phyloP scores from a whole-genome alignment of 2,888 invertebrate species.

The Litoditis marina region DNA sequence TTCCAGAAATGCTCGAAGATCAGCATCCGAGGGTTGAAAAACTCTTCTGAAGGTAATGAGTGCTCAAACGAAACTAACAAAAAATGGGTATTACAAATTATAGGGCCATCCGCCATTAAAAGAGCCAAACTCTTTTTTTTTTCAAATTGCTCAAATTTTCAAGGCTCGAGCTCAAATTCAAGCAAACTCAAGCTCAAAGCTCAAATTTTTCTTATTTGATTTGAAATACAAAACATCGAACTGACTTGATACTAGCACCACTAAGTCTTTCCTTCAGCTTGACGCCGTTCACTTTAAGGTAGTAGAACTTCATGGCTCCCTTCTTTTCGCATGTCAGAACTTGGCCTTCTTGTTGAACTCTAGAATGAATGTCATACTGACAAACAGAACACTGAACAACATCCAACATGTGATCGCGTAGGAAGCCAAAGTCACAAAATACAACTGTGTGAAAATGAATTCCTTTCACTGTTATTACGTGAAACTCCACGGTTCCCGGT shows the following conservation, averaged over 20 bases:
- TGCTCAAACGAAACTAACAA: not conserved
- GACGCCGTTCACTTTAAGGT: conserved; percentile 7
- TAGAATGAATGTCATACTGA: too few species aligned
- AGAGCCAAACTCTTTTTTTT: too few species aligned
- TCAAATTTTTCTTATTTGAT: not conserved
- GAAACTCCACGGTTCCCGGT: too few species aligned
- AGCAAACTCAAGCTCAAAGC: not conserved
- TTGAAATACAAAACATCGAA: not conserved
- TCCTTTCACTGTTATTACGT: too few species aligned
- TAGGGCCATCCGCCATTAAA: conserved; percentile 1
- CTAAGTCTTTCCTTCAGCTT: conserved; percentile 4
- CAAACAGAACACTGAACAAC: conserved; percentile 1
- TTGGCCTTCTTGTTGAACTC: conserved; percentile 2
- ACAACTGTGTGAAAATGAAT: not conserved
- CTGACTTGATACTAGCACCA: not conserved
- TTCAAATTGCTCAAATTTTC: too few species aligned
- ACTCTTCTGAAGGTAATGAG: conserved; percentile 6
- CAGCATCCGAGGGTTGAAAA: conserved; percentile 9
- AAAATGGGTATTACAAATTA: not conserved
- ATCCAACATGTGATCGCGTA: not conserved
- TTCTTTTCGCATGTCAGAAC: conserved; percentile 2
- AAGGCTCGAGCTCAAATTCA: not conserved
- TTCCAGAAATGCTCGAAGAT: conserved; percentile 7
- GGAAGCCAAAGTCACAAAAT: not conserved
- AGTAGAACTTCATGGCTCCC: conserved; percentile 11